These are phyloP conservation scores for Charanyca ferruginea DNA, from an alignment of 2,888 invertebrate genomes.

Conservation along the genomic window DNA sequence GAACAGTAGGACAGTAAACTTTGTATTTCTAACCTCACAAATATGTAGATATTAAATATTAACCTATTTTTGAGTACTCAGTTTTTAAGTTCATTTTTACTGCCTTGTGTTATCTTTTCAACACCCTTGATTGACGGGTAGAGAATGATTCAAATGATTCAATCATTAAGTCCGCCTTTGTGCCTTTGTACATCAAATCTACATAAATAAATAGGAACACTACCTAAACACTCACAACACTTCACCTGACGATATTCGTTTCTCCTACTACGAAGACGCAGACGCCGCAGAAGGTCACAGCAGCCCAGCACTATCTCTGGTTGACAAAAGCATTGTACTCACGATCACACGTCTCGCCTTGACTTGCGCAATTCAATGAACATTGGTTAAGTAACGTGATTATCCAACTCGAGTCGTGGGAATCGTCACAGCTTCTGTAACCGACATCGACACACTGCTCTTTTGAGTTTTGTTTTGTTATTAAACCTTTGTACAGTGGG, in stretches of 20 bases:
- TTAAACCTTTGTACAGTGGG: slow-evolving; percentile 40
- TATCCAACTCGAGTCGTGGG: slow-evolving; percentile 86
- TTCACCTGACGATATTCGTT: background rate
- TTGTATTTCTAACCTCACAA: too few relatives aligned
- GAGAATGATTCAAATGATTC: too few relatives aligned
- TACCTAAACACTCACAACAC: background rate
- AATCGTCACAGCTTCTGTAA: slow-evolving; percentile 74
- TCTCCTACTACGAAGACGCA: background rate
- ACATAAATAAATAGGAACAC: too few relatives aligned
- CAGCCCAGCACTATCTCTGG: slow-evolving; percentile 57
- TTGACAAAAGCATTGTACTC: slow-evolving; percentile 72
- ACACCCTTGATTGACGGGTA: too few relatives aligned
- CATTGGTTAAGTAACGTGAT: slow-evolving; percentile 85
- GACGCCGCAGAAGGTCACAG: slow-evolving; percentile 54
- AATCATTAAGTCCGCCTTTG: too few relatives aligned
- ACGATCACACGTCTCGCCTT: slow-evolving; percentile 74
- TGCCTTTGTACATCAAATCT: too few relatives aligned
- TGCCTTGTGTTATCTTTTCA: too few relatives aligned
- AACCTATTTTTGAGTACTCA: too few relatives aligned
- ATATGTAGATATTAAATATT: too few relatives aligned
- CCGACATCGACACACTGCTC: slow-evolving; percentile 53
- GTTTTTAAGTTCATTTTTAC: too few relatives aligned
- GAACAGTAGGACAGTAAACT: too few relatives aligned
- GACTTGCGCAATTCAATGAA: slow-evolving; percentile 84
- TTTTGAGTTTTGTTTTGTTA: slow-evolving; percentile 45